Evolutionary conservation across 2,888 invertebrate species (phyloP).

Genomic region (Nymphalis urticae): DNA sequence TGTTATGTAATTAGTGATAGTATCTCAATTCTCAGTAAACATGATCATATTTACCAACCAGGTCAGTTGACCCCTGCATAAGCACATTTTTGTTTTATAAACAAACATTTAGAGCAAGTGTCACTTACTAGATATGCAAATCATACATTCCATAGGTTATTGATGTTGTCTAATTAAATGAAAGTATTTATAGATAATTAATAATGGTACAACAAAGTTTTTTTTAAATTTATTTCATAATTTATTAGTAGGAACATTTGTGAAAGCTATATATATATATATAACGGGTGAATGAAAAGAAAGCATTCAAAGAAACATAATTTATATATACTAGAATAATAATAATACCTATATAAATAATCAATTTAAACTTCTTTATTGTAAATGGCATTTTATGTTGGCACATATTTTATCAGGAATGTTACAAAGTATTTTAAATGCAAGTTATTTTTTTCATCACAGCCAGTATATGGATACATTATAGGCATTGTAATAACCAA

Average conservation of each 20-base stretch:
- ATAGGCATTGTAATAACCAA: too few relatives aligned
- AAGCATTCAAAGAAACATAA: background rate
- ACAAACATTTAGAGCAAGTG: conserved; percentile 50
- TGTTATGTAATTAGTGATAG: conserved; percentile 31
- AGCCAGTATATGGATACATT: too few relatives aligned
- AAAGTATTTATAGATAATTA: background rate
- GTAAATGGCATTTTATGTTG: too few relatives aligned
- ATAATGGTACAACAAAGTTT: background rate
- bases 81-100: conserved; percentile 46
- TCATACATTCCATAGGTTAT: conserved; percentile 30
- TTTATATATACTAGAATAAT: too few relatives aligned
- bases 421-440: too few relatives aligned
- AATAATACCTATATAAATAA: too few relatives aligned
- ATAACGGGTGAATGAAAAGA: background rate
- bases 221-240: background rate
- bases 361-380: too few relatives aligned
- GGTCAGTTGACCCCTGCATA: conserved; percentile 42
- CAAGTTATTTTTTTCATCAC: too few relatives aligned
- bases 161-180: background rate
- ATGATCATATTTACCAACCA: conserved; percentile 32
- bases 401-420: too few relatives aligned
- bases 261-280: background rate
- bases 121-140: conserved; percentile 39
- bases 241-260: background rate
- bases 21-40: conserved; percentile 31